Evolutionary conservation across 2,888 invertebrate genomes (phyloP), one percentile per base, ranked within the genome.

Genomic region (Drosophila vallismaia): DNA sequence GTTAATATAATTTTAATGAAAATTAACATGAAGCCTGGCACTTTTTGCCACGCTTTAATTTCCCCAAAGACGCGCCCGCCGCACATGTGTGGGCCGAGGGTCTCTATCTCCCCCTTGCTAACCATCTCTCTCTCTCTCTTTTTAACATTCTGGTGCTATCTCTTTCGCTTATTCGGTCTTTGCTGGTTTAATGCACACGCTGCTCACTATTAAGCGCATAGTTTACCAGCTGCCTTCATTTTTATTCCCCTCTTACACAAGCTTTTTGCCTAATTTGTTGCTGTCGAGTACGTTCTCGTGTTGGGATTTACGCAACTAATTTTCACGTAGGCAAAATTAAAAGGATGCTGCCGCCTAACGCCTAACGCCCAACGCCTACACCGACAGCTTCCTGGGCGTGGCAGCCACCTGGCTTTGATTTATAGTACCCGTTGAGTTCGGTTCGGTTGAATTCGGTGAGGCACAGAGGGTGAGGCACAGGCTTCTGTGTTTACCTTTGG

Each of bases 1-100:
- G 88, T 88, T 88, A 88, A 86, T 86, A 88, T 86, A 86, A 86
- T 87, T 86, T 86, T 86, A 88, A 86, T 86, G 88, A 86, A 86
- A 88, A 86, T 86, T 86, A 88, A 86, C 88, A 88, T 86, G 82
- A 85, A 88, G 86, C 88, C 74, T 68, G 82, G 82, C 81, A 81
- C 88, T 88, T 88, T 82, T 87, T 79, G 77, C 76, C 74, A 75
- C 71, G 75, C 88, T 86, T 87, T 85, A 88, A 86, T 86, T 86
- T 88, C 88, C 86, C 86, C 76, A 82, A 79, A 85, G 86, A 79
- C 87, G 71, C 36, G 38, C 50, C 60, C 60, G 50, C 46, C 64
- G 48, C 48, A 59, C 24, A 10, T 40, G 55, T 60, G 53, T 59
- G 67, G 36, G 36, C 36, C 12, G n/a, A n/a, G 36, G 54, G 42